Evolutionary conservation across 2,113 vertebrate species (phyloP), one percentile per base, ranked within the genome.

Genomic region (Gopherus flavomarginatus): DNA sequence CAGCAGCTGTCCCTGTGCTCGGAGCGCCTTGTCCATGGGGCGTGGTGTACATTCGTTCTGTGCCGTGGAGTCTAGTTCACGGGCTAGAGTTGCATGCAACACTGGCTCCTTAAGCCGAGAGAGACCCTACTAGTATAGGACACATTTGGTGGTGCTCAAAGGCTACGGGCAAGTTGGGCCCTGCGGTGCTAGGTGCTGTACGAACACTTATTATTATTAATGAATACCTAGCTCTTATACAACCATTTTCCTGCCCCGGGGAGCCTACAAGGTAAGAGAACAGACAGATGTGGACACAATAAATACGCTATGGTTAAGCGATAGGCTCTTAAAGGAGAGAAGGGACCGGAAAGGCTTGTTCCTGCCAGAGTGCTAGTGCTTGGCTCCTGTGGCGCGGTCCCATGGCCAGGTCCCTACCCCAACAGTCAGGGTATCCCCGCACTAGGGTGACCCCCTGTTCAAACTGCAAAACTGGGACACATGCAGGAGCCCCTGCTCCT

Each of bases 61-160:
- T 0, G 21, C 24, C 62, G 9, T 42, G 0, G 3, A 19, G 42
- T 27, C 42, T 69, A 50, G 12, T 0, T 8, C 42, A 52, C 47
- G 65, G 27, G 56, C 24, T n/a, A n/a, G n/a, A 22, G 22, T 16
- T 75, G 26, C 62, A 22, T 16, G n/a, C 56, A 29, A 17, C 2
- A 1, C 26, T 11, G 49, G 35, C 38, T 19, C 8, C 49, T 69
- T 77, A 52, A 49, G n/a, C 49, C 83, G 84, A 21, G 49, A 0
- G 47, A 38, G 10, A 6, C 75, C 78, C n/a, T 75, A 11, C 65
- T n/a, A 69, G 57, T 21, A 47, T 8, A 52, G 8, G 14, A 5
- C 35, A 35, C 31, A 11, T 62, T 47, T 19, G 82, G 87, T 22
- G 57, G 69, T 77, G 69, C 47, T 85, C 59, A 47, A 88, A 79